phyloP scores from a whole-genome alignment of 2,797 vertebrate species.

The Myotis vivesi region DNA sequence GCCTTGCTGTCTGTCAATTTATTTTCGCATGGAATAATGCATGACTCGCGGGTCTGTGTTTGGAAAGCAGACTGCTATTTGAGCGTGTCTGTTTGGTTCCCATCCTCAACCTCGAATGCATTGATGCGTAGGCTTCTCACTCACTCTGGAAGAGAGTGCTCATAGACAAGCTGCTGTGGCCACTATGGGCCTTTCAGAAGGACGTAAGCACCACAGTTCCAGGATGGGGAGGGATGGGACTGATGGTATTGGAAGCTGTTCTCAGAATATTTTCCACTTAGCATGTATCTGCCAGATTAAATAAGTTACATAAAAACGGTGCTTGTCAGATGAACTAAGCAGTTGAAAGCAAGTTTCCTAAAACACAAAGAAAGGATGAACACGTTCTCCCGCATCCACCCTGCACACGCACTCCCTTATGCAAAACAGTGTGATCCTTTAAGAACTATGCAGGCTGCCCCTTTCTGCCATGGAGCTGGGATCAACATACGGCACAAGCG shows the following conservation, averaged over 20 bases:
- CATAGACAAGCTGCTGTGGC: constrained; percentile 70
- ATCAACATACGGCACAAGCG: constrained; percentile 80
- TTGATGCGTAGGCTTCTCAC: constrained; percentile 52
- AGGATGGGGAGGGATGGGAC: too few relatives aligned
- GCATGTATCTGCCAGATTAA: background rate
- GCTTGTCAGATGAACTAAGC: constrained; percentile 72
- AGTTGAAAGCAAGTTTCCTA: constrained; percentile 76
- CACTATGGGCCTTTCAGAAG: constrained; percentile 64
- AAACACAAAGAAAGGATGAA: constrained; percentile 80
- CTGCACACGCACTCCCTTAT: constrained; percentile 76
- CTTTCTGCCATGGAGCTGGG: constrained; percentile 82
- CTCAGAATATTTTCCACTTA: constrained; percentile 38
- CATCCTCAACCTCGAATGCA: constrained; percentile 48
- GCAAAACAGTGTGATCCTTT: constrained; percentile 81
- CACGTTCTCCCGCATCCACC: constrained; percentile 73
- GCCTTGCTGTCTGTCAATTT: constrained; percentile 78
- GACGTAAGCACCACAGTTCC: background rate
- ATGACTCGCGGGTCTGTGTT: constrained; percentile 81
- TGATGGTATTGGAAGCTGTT: constrained; percentile 35
- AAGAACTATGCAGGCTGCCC: constrained; percentile 82
- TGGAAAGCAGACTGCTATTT: constrained; percentile 77
- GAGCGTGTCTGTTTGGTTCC: constrained; percentile 73
- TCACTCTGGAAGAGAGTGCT: constrained; percentile 63
- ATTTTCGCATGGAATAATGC: constrained; percentile 80
- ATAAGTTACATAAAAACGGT: constrained; percentile 71